Evolutionary conservation across 2,888 invertebrate species (phyloP), one percentile per base, ranked within the genome.

Genomic region (Pyralis farinalis): DNA sequence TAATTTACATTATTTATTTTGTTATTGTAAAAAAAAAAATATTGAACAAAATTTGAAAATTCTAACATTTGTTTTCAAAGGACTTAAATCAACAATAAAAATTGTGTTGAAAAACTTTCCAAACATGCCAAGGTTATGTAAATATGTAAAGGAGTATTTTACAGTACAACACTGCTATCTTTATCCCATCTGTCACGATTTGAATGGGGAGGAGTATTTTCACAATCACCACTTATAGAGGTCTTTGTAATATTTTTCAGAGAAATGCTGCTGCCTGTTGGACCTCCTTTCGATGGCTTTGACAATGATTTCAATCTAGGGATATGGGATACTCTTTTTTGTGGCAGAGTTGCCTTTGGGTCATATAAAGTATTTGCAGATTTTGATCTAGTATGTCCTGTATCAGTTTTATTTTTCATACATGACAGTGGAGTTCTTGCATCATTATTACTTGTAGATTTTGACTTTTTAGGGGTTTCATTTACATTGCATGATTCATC

Each of bases 111-210:
- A n/a, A n/a, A n/a, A n/a, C n/a, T n/a, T n/a, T n/a, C n/a, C n/a
- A 31, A 9, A 22, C 10, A 7, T n/a, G 16, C 7, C 21, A 30
- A 21, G 11, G 9, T 37, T 30, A 7, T 16, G 2, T 16, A 16
- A 2, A 16, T 30, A 7, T 16, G 2, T 16, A 16, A 2, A 16
- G 16, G 1, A 31, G 7, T 31, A 35, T 33, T 45, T 72, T 53
- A 85, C 47, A 90, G 79, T 11, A 90, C 79, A 73, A 90, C 81
- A 53, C 89, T 90, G 51, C 49, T 81, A 30, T 90, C 88, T 64
- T 87, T 83, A 42, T 90, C 90, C 90, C 90, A 90, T 53, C 68
- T 66, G 42, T 88, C 89, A 12, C 88, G 77, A 40, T 89, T 82
- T 34, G 86, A 81, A 43, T 87, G 79, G 3, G 90, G 90, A 30